Base-by-base conservation (phyloP, 1,140 invertebrate genomes). In the Pemphigus obesinymphae region DNA sequence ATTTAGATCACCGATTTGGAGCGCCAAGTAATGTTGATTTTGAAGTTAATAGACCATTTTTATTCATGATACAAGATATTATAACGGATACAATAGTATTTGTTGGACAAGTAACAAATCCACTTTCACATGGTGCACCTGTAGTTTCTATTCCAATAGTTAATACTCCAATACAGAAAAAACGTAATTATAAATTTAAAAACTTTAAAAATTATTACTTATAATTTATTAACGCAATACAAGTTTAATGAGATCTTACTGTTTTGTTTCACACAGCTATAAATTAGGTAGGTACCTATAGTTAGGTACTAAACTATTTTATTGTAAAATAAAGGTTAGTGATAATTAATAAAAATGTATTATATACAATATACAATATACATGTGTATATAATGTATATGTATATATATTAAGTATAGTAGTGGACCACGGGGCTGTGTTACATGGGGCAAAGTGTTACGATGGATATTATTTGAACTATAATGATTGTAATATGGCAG, bases 1-100 rank as follows among this genome's bases (percentile, higher is more conserved):
- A 91, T 31, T 87, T 94, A 10, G 90, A 89, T 4, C 93, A 93
- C 85, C 93, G 93, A 87, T 93, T 93, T 82, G 90, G 91, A 0
- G 90, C 89, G 20, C 13, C 37, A 8, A 88, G 88, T 34, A 86
- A 86, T 0, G 85, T 87, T 82, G 86, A 87, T 43, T 93, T 94
- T 86, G 88, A 89, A 68, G 93, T 91, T 0, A 90, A 91, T 85
- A 92, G 90, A 83, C 93, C 93, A 0, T 95, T 95, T 86, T 83
- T 94, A 50, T 94, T 95, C 87, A 93, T 93, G 86, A 93, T 95
- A 80, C 91, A 94, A 85, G 93, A 95, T 83, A 91, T 93, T 84
- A 87, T 85, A 1, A 92, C 89, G 0, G 90, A 90, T 1, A 91
- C 92, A 13, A 89, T 94, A 61, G 85, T 94, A 2, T 94, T 93